A percentile compares a stretch with the other conserved stretches of the same genome.
Evolutionary conservation across 2,113 vertebrate genomes (phyloP).

Genomic region (Mirza zaza): DNA sequence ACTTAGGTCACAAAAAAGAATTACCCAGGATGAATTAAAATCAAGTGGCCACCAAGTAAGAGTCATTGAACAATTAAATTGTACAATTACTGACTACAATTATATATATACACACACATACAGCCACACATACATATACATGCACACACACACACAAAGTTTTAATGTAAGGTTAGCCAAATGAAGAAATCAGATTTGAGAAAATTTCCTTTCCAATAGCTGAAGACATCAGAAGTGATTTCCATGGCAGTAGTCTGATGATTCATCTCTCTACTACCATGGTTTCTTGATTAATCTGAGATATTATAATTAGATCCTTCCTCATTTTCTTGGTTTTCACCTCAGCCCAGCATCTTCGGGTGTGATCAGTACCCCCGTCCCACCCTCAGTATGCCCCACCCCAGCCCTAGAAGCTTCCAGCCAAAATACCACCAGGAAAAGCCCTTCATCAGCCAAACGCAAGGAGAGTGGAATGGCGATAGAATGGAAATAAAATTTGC

Average conservation of each 20-base stretch:
- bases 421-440: background rate
- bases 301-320: background rate
- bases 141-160: background rate
- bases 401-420: background rate
- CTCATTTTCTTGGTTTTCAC: background rate
- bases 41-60: background rate
- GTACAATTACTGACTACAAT: background rate
- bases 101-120: background rate
- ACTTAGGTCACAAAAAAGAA: background rate
- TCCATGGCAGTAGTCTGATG: background rate
- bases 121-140: background rate
- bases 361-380: background rate
- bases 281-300: conserved; percentile 20
- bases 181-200: background rate
- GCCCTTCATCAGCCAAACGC: background rate
- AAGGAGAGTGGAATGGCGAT: background rate
- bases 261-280: background rate
- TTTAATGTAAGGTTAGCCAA: conserved; percentile 6
- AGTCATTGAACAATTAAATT: background rate
- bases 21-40: background rate
- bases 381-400: background rate
- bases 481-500: background rate
- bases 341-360: background rate
- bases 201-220: background rate
- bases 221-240: conserved; percentile 7